phyloP scores from a whole-genome alignment of 2,113 vertebrate species.

The Terrapene triunguis region DNA sequence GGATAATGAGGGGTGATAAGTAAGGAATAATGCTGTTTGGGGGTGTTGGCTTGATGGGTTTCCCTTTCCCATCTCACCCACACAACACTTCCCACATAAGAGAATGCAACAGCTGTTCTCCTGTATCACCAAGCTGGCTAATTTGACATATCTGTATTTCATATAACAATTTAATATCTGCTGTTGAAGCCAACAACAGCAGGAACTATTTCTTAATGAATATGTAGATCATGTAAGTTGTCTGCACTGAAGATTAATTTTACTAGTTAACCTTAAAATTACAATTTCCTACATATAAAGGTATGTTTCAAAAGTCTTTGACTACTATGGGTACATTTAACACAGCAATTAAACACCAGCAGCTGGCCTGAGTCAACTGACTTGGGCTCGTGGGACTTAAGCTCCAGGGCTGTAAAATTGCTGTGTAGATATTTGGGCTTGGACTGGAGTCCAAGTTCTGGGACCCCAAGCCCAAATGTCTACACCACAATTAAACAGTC shows the following conservation, averaged over 20 bases:
- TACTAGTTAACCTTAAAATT: constrained; percentile 8
- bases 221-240: constrained; percentile 58
- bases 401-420: neutral
- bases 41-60: neutral
- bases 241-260: constrained; percentile 45
- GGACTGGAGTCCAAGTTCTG: neutral
- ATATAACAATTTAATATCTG: constrained; percentile 67
- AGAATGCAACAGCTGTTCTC: constrained; percentile 66
- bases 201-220: constrained; percentile 66
- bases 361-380: neutral
- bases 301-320: neutral
- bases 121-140: constrained; percentile 64
- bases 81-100: constrained; percentile 42
- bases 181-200: constrained; percentile 64
- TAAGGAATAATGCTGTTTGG: neutral
- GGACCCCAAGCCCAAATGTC: neutral
- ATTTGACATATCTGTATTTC: constrained; percentile 68
- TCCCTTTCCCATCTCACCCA: neutral
- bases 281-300: neutral
- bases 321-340: neutral
- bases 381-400: neutral
- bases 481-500: neutral
- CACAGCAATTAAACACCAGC: neutral
- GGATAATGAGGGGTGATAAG: fast-evolving
- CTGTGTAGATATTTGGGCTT: neutral